phyloP scores from a whole-genome alignment of 2,113 vertebrate genomes.

The Atlantisia rogersi region DNA sequence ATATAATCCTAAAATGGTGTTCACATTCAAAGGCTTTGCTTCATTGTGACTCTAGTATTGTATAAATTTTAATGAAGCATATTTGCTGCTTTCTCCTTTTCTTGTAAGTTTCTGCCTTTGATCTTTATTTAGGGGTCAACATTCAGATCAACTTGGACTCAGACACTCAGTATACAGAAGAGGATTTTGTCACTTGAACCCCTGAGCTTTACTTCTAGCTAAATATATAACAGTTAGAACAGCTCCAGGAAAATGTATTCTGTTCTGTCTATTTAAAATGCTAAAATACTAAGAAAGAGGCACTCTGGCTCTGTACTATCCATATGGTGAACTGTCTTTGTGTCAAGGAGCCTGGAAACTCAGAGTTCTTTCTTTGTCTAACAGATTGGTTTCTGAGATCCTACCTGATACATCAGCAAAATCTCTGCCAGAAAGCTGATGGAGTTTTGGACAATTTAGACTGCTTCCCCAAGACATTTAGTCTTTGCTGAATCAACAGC shows the following conservation, averaged over 20 bases:
- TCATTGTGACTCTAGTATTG: background rate
- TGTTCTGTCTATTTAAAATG: background rate
- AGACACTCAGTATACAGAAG: background rate
- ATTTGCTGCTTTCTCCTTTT: background rate
- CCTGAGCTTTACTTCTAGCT: background rate
- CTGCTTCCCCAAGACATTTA: background rate
- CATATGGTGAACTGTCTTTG: background rate
- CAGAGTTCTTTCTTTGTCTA: background rate
- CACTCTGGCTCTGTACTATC: background rate
- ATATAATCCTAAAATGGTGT: background rate
- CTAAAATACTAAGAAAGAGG: background rate
- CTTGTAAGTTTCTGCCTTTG: background rate
- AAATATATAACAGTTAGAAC: background rate
- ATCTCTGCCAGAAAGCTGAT: background rate
- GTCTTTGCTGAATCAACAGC: background rate
- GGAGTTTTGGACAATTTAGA: background rate
- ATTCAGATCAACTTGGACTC: background rate
- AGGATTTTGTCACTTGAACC: background rate
- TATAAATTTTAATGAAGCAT: background rate
- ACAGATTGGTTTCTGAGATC: background rate
- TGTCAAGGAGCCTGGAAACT: background rate
- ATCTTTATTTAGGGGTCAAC: background rate
- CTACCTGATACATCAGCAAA: background rate
- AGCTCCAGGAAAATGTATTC: background rate
- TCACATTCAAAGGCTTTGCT: background rate